A percentile compares a stretch with the other conserved stretches of the same genome.
Evolutionary conservation across 2,888 invertebrate genomes (phyloP).

Genomic region (Zootermopsis nevadensis): DNA sequence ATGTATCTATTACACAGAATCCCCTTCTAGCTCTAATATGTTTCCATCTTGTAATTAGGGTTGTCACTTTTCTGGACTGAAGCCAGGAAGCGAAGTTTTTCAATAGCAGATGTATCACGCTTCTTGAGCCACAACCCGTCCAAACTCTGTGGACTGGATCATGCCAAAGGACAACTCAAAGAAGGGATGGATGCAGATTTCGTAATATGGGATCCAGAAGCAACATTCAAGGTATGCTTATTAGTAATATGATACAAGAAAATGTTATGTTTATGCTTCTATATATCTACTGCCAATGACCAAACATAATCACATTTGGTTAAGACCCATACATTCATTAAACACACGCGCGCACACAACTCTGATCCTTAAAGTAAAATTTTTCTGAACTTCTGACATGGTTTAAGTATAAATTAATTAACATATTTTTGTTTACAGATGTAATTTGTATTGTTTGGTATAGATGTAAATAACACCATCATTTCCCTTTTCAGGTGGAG

Average conservation of each 20-base stretch:
- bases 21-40: no score
- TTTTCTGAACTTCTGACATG: background rate
- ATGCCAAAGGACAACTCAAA: slow-evolving; percentile 71
- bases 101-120: slow-evolving; percentile 68
- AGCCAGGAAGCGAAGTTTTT: slow-evolving; percentile 67
- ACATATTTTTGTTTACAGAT: no score
- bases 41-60: slow-evolving; percentile 61
- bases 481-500: slow-evolving; percentile 57
- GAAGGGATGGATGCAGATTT: slow-evolving; percentile 78
- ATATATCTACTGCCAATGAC: background rate
- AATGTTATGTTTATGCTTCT: background rate
- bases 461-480: no score
- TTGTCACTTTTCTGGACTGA: slow-evolving; percentile 77
- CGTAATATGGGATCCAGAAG: slow-evolving; percentile 77
- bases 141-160: slow-evolving; percentile 70
- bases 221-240: slow-evolving; percentile 66
- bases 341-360: no score
- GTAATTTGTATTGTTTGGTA: no score
- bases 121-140: slow-evolving; percentile 73
- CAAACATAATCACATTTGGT: no score
- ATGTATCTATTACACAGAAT: no score
- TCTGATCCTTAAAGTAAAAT: background rate
- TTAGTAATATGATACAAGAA: no score
- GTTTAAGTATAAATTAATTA: no score
- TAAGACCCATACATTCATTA: no score